Base-by-base conservation (phyloP, 2,797 vertebrate genomes). In the Sparidentex hasta region DNA sequence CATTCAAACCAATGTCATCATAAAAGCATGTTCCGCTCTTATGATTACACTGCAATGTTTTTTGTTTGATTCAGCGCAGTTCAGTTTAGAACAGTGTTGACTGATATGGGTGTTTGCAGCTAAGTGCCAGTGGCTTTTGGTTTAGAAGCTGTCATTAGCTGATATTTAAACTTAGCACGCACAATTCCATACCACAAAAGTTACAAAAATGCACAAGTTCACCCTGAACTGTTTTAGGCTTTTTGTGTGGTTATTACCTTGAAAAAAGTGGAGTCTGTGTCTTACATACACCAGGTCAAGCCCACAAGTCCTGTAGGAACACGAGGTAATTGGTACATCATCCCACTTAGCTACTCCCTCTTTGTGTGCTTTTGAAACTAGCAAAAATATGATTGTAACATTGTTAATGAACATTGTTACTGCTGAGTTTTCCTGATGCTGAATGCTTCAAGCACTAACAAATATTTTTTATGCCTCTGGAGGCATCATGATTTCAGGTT, bases 31-130 rank as follows among this genome's bases (percentile, higher is more conserved):
- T 72, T 51, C 41, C 65, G 52, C 38, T 61, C 54, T 75, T 67
- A 16, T 66, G 55, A 70, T 83, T 59, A 73, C 71, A 76, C 9
- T 51, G 51, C 21, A 41, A 63, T 7, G 5, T 71, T 61, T 67
- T 67, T 73, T 71, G 11, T 76, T 33, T 84, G 55, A 41, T 76
- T 70, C 14, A 17, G 64, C 54, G 41, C 0, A 48, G 43, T 20
- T 50, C 7, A 64, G 50, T 81, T 47, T 75, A 38, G 65, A 72
- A 4, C 13, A 13, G 29, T 51, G 58, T 6, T 78, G 83, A 81
- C 25, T 62, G 70, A 78, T 63, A 5, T 8, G 25, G 52, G 23
- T 47, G 27, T 72, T 81, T 71, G 27, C 41, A 18, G 61, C 54
- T 25, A 11, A 43, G 56, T 54, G 52, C 59, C 63, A 54, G 48